Conservation (phyloP, 2,113 vertebrate species). For the Pristiophorus japonicus region DNA sequence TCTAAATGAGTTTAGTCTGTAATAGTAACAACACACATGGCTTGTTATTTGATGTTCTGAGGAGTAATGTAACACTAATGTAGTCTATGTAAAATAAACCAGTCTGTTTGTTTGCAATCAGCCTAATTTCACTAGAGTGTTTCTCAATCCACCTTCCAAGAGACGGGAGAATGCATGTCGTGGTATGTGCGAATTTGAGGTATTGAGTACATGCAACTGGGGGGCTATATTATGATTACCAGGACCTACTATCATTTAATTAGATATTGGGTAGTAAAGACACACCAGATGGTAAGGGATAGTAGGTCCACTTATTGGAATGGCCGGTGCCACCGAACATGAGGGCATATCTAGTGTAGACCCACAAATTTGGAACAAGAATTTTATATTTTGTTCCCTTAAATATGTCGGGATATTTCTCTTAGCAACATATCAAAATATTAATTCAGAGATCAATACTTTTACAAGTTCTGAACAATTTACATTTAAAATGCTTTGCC, state of each 20-base stretch:
- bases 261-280: neutral
- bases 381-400: neutral
- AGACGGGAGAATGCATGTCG: neutral
- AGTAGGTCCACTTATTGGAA: neutral
- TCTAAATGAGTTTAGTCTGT: neutral
- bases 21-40: neutral
- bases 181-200: neutral
- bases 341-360: neutral
- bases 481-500: neutral
- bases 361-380: neutral
- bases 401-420: neutral
- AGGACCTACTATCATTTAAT: neutral
- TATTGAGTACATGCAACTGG: neutral
- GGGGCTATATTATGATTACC: neutral
- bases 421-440: neutral
- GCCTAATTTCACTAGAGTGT: neutral
- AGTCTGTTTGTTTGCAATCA: neutral
- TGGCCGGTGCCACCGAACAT: neutral
- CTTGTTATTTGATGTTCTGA: neutral
- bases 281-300: neutral
- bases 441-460: neutral
- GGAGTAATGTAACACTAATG: neutral
- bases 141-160: neutral
- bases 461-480: neutral
- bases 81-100: neutral